Evolutionary conservation across 2,888 invertebrate genomes (phyloP), one percentile per base, ranked within the genome.

Genomic region (Rhagonycha lutea): DNA sequence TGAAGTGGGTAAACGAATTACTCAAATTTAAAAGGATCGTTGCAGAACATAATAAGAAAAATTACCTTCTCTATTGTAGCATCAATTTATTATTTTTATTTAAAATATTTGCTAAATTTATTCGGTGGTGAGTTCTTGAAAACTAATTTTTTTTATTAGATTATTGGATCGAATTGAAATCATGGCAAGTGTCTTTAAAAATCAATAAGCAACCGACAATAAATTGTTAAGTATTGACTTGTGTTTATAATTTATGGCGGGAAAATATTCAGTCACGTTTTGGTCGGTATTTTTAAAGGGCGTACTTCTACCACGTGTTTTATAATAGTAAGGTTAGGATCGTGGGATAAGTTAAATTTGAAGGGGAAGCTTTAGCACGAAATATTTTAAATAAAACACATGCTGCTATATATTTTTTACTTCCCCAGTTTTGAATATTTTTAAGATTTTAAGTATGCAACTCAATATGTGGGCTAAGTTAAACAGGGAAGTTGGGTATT

Each of bases 231-330:
- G 47, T n/a, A 47, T 18, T 18, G 1, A 18, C n/a, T n/a, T n/a
- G 47, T 47, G n/a, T 7, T 47, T 47, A 47, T 47, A 60, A 62
- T 29, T 24, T 32, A 68, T 72, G 68, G 73, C 73, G 73, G 73
- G 73, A 73, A 73, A 72, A 47, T 47, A 47, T 47, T 47, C 61
- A 70, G 73, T 23, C 69, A 70, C 68, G 78, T 72, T 73, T 78
- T 72, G 73, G 71, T 70, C 72, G 73, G 69, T 75, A 68, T 70
- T 69, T 70, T 74, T 70, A 74, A 74, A 73, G 63, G 72, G 74
- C 77, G 77, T 76, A 77, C 80, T 80, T 76, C 79, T 73, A 81
- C 81, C 82, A 83, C 81, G 82, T 80, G 81, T 81, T 80, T 68
- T 63, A 74, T 62, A 77, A 77, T 80, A 79, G 80, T 81, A 81